These are phyloP conservation scores for Eumaeus atala DNA, from an alignment of 1,140 invertebrate genomes.

Conservation along the genomic window DNA sequence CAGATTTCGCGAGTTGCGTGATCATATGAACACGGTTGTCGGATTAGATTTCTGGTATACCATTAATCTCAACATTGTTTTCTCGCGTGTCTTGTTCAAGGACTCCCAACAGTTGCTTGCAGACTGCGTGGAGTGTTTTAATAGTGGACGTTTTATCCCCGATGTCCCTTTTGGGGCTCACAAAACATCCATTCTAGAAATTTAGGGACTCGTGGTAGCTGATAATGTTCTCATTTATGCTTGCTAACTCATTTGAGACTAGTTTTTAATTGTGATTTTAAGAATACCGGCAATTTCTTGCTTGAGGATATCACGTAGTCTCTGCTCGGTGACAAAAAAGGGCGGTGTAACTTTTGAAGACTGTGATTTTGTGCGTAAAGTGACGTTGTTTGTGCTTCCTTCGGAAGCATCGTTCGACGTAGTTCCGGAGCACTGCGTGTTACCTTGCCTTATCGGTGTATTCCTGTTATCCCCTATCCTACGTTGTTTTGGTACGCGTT, in stretches of 20 bases:
- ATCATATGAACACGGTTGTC: not conserved
- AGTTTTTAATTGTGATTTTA: not conserved
- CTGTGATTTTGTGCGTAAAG: not conserved
- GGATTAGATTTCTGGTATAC: not conserved
- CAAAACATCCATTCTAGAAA: not conserved
- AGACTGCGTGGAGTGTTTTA: not conserved
- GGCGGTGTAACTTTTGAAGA: not conserved
- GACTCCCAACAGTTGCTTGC: not conserved
- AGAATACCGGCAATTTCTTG: not conserved
- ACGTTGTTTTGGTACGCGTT: not conserved
- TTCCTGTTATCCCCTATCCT: not conserved
- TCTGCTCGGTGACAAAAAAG: not conserved
- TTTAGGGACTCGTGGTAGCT: not conserved
- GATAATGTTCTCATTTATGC: not conserved
- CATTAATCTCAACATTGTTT: slow-evolving; percentile 4
- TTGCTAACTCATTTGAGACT: not conserved
- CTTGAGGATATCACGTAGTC: not conserved
- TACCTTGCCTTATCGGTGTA: not conserved
- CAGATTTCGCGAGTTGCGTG: not conserved
- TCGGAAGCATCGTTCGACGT: too few relatives aligned
- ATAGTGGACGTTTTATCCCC: not conserved
- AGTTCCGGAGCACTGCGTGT: not conserved
- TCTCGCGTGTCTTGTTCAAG: not conserved
- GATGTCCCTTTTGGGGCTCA: not conserved
- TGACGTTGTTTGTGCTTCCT: too few relatives aligned